These are phyloP conservation scores for Pantala flavescens DNA, from an alignment of 1,140 invertebrate genomes.

Conservation along the genomic window DNA sequence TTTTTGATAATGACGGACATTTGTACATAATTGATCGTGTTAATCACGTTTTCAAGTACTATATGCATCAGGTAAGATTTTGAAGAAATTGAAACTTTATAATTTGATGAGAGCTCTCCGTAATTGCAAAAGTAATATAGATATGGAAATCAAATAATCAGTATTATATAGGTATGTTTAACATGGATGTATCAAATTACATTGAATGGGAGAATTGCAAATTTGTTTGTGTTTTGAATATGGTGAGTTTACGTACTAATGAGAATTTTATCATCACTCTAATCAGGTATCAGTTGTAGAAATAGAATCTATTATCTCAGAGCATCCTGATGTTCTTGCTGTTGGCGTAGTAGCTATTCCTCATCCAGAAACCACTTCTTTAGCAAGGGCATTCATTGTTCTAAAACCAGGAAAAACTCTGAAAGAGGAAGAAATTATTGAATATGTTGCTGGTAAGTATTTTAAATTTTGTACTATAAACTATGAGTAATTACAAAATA, in stretches of 20 bases:
- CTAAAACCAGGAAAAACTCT: not conserved
- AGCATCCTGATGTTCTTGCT: slow-evolving; percentile 9
- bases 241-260: not conserved
- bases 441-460: slow-evolving; percentile 13
- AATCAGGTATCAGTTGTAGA: slow-evolving; percentile 26
- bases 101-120: not conserved
- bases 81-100: not conserved
- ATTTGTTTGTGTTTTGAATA: not conserved
- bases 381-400: slow-evolving; percentile 12
- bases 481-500: not conserved
- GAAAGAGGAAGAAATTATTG: not conserved
- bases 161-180: not conserved
- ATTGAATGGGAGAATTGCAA: not conserved
- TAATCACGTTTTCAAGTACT: slow-evolving; percentile 24
- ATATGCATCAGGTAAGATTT: slow-evolving; percentile 16
- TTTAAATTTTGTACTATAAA: not conserved
- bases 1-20: slow-evolving; percentile 23
- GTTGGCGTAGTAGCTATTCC: slow-evolving; percentile 12
- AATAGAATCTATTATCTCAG: not conserved
- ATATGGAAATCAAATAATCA: not conserved
- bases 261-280: not conserved
- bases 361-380: slow-evolving; percentile 20
- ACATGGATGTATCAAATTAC: not conserved
- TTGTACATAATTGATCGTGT: slow-evolving; percentile 24
- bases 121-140: not conserved